Conservation (phyloP, 2,113 vertebrate genomes). For the Pholis gunnellus region DNA sequence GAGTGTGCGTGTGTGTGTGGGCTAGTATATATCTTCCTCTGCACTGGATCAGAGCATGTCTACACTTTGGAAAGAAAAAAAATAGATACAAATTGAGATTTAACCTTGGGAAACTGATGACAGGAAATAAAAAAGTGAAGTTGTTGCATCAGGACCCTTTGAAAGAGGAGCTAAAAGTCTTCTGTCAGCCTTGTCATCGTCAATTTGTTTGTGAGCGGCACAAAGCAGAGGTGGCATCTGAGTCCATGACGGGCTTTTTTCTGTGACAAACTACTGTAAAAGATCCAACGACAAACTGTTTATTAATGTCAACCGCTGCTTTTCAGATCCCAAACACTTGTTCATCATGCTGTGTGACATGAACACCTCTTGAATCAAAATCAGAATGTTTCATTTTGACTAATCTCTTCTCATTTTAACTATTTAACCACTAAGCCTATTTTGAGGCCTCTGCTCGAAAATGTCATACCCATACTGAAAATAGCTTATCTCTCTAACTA, state of each 20-base stretch:
- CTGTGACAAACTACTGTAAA: conserved; percentile 15
- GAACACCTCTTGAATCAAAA: background rate
- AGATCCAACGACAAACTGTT: conserved; percentile 1
- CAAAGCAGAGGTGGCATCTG: conserved; percentile 8
- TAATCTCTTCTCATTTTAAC: background rate
- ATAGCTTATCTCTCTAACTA: too few species aligned
- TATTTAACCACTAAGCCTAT: too few species aligned
- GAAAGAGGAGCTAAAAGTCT: conserved; percentile 39
- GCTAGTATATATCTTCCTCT: background rate
- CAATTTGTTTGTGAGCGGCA: conserved; percentile 22
- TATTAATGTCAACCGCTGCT: conserved; percentile 15
- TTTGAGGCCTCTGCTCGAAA: too few species aligned
- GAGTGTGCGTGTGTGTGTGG: background rate
- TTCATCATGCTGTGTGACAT: background rate
- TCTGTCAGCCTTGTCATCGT: conserved; percentile 44
- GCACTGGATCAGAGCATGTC: background rate
- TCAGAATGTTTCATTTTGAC: background rate
- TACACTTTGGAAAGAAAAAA: conserved; percentile 17
- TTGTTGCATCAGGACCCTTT: conserved; percentile 9
- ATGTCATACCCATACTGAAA: too few species aligned
- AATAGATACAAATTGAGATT: conserved; percentile 15
- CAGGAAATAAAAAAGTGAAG: background rate
- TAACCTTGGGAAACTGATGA: conserved; percentile 35
- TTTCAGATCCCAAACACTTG: conserved; percentile 5
- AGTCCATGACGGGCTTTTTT: conserved; percentile 16